Evolutionary conservation across 2,888 invertebrate genomes (phyloP), one percentile per base, ranked within the genome.

Genomic region (Torymus tubicola): DNA sequence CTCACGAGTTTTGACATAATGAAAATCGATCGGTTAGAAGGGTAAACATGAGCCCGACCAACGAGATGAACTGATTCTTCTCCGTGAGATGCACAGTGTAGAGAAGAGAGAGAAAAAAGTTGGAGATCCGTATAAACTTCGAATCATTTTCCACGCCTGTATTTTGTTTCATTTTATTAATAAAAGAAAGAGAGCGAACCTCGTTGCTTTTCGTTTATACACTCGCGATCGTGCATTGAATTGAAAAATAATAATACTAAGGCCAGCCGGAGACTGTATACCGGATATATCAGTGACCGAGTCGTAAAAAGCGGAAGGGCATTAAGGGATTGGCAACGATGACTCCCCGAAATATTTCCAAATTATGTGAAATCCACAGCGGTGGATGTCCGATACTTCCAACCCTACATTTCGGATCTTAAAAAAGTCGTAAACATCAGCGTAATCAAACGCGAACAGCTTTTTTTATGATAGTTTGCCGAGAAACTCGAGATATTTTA

Each of bases 1-100:
- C 24, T 24, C 64, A 12, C 12, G 63, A 65, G 60, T 64, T 71
- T 65, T 58, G 65, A 60, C 58, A 31, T 71, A 71, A 78, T 78
- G 78, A 78, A 78, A 71, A 78, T 78, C 78, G 71, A 78, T 78
- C 60, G 65, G 12, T n/a, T 16, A 24, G 24, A 3, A 70, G 53
- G 13, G 52, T 31, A 76, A 69, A 61, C 63, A 24, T 3, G 24
- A 24, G 24, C 24, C n/a, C 24, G 11, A 24, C 2, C 53, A 53
- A 42, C 53, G 5, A 61, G 60, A 75, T 53, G 53, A 75, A 68
- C 60, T 60, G 42, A 67, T 74, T 61, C 16, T 53, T 14, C 16
- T n/a, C 24, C 24, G 2, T 3, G 24, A 24, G 24, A 2, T 3
- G 24, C 24, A 3, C 24, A 24, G n/a, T n/a, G n/a, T 3, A 24